A percentile compares a stretch with the other conserved stretches of the same genome.
phyloP scores from a whole-genome alignment of 2,888 invertebrate genomes.

The Imbricaverruca yamaguchii region DNA sequence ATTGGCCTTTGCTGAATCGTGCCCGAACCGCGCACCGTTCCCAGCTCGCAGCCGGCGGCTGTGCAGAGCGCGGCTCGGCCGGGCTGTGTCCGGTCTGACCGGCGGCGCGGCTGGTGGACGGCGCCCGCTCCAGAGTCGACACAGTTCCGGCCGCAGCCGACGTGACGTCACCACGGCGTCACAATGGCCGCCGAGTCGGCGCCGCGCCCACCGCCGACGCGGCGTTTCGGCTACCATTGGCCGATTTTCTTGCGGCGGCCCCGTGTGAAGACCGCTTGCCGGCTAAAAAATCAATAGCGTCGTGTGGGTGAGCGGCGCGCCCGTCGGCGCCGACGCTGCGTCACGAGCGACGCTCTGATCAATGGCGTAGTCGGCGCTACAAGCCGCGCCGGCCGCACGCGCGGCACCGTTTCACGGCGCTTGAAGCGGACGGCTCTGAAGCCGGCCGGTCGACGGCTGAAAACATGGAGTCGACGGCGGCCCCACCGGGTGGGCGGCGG shows the following conservation, averaged over 20 bases:
- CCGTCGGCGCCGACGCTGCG: not conserved
- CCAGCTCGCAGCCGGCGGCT: too few species aligned
- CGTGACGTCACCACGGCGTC: too few species aligned
- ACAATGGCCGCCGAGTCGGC: not conserved
- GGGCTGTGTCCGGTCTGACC: too few species aligned
- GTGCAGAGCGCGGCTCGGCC: too few species aligned
- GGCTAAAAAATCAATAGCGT: not conserved
- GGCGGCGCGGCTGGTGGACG: too few species aligned
- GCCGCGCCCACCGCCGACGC: not conserved
- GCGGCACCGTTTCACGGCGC: not conserved
- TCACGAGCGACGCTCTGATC: not conserved
- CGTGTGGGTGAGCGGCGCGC: not conserved
- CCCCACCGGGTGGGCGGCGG: too few species aligned
- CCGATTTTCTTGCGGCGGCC: not conserved
- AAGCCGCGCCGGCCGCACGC: not conserved
- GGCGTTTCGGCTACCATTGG: not conserved
- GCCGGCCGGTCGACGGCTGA: slow-evolving; percentile 5
- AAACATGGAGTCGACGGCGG: not conserved
- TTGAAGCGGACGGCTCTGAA: not conserved
- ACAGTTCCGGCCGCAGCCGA: too few species aligned
- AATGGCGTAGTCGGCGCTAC: not conserved
- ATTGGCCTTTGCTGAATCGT: too few species aligned
- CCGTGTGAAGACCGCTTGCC: not conserved
- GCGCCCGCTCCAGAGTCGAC: too few species aligned
- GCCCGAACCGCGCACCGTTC: too few species aligned